Evolutionary conservation across 1,140 invertebrate genomes (phyloP).

Genomic region (Pseudomyrmex gracilis): DNA sequence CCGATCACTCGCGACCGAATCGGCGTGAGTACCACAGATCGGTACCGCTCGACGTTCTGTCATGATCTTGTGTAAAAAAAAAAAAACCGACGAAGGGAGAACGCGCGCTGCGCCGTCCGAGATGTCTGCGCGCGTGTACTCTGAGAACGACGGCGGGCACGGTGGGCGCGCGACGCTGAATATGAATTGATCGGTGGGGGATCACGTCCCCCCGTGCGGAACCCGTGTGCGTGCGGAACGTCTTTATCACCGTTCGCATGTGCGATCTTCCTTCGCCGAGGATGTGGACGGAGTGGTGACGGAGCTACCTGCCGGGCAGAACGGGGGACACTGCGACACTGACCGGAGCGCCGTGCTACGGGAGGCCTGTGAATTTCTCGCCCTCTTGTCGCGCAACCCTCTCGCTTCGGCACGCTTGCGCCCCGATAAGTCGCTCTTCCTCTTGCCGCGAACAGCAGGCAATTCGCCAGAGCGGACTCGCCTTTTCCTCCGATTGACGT

Average conservation of each 20-base stretch:
- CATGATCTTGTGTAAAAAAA: slow-evolving; percentile 29
- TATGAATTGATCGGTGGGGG: slow-evolving; percentile 27
- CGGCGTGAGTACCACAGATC: neutral
- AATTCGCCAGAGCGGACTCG: slow-evolving; percentile 34
- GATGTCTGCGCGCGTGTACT: slow-evolving; percentile 12
- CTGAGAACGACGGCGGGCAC: neutral
- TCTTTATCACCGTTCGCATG: slow-evolving; percentile 70
- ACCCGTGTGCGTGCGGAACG: slow-evolving; percentile 23
- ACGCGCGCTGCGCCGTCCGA: slow-evolving; percentile 6
- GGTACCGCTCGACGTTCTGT: slow-evolving; percentile 34
- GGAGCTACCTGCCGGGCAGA: slow-evolving; percentile 73
- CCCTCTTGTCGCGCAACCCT: slow-evolving; percentile 41
- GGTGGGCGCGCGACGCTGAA: slow-evolving; percentile 43
- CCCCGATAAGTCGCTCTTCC: slow-evolving; percentile 92
- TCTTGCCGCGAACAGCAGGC: neutral
- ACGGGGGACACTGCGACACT: slow-evolving; percentile 81
- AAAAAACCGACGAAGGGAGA: neutral
- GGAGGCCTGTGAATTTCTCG: slow-evolving; percentile 59
- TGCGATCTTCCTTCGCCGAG: slow-evolving; percentile 65
- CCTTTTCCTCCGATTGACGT: neutral
- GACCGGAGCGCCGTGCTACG: slow-evolving; percentile 78
- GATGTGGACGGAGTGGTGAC: slow-evolving; percentile 80
- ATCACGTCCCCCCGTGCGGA: neutral
- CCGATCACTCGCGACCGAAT: slow-evolving; percentile 20
- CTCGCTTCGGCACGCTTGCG: slow-evolving; percentile 48